These are phyloP conservation scores for Ranitomeya imitator DNA, from an alignment of 2,113 vertebrate genomes.

Conservation along the genomic window DNA sequence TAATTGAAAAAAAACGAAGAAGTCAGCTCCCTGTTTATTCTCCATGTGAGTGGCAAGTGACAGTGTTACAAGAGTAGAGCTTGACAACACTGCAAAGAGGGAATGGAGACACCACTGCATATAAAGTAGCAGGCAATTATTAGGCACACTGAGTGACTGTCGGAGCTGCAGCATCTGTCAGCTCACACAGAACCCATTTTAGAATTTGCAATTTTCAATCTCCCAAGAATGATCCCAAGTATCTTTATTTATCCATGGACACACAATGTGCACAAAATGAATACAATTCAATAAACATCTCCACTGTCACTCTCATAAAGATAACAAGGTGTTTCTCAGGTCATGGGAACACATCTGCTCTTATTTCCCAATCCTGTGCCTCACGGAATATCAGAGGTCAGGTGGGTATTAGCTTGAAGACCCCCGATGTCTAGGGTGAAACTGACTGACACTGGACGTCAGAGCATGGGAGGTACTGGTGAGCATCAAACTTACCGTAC, in stretches of 20 bases:
- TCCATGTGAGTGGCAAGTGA: constrained; percentile 41
- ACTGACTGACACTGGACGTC: neutral
- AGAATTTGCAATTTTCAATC: constrained; percentile 33
- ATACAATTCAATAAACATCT: constrained; percentile 16
- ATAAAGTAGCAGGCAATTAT: constrained; percentile 52
- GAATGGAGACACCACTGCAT: constrained; percentile 49
- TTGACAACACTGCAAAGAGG: constrained; percentile 29
- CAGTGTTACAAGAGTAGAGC: constrained; percentile 36
- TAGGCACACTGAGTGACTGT: constrained; percentile 37
- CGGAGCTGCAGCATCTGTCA: constrained; percentile 35
- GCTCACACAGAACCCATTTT: constrained; percentile 19
- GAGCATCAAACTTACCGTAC: neutral
- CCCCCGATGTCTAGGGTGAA: neutral
- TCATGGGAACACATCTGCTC: neutral
- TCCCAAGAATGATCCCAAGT: constrained; percentile 15
- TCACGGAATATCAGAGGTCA: neutral
- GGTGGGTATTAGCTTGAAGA: neutral
- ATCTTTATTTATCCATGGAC: constrained; percentile 32
- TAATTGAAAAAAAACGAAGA: neutral
- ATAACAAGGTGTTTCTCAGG: neutral
- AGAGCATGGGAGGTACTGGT: neutral
- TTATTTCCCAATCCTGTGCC: neutral
- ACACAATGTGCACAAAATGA: constrained; percentile 14
- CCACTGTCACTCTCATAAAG: neutral
- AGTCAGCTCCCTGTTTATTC: constrained; percentile 23